A percentile compares a stretch with the other conserved stretches of the same genome.
Conservation (phyloP, 2,113 vertebrate species). For the Lipotes vexillifer region DNA sequence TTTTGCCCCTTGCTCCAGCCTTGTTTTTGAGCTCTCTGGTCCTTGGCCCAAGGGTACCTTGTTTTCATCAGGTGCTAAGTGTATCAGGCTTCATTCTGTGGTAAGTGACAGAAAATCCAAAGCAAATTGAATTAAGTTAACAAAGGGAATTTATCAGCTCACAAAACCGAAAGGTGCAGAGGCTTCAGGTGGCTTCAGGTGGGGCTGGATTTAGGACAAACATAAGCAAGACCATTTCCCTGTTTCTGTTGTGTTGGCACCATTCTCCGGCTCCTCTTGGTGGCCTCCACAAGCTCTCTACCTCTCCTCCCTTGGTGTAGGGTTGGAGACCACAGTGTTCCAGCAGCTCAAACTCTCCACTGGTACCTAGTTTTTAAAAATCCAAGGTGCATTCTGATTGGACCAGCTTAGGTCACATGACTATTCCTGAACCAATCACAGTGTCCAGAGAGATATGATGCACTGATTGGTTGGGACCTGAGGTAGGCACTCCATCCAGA, state of each 20-base stretch:
- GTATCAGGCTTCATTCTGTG: neutral
- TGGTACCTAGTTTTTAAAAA: neutral
- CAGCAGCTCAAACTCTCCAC: neutral
- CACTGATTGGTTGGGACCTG: neutral
- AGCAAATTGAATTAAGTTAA: neutral
- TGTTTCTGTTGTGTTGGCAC: neutral
- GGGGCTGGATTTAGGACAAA: neutral
- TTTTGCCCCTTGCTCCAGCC: neutral
- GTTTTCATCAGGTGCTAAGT: neutral
- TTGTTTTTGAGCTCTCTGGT: neutral
- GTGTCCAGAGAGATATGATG: neutral
- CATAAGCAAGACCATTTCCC: neutral
- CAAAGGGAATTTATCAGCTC: neutral
- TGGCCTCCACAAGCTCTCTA: neutral
- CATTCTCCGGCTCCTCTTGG: neutral
- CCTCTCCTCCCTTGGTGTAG: neutral
- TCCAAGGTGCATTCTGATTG: neutral
- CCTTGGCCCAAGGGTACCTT: neutral
- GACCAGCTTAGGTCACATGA: neutral
- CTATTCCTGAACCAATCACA: neutral
- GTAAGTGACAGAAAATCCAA: neutral
- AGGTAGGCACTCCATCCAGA: too few relatives aligned
- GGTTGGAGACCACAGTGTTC: too few relatives aligned
- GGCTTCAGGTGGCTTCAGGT: neutral
- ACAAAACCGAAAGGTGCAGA: neutral